Base-by-base conservation (phyloP, 2,797 vertebrate genomes). In the Labroides dimidiatus region DNA sequence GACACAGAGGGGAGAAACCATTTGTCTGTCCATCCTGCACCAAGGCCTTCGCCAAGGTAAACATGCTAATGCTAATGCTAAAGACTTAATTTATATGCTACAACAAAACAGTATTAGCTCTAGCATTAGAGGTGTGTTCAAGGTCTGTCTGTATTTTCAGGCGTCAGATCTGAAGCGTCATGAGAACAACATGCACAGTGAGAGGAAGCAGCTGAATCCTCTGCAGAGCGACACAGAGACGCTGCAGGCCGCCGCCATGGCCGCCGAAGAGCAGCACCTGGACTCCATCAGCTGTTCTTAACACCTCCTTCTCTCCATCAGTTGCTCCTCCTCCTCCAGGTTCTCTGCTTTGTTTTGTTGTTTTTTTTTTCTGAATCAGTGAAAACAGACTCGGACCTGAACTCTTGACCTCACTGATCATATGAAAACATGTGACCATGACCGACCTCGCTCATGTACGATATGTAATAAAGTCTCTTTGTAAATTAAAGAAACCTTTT, bases 151-250 rank as follows among this genome's bases (percentile, higher is more conserved):
- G 76, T 72, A 0, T 6, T 80, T 86, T 19, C 80, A 92, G 91
- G 96, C 96, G 0, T 98, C 97, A 0, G 97, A 98, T 79, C 93
- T 99, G 78, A 99, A 99, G 91, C 94, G 97, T 39, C 98, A 99
- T 0, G 97, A 99, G 89, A 99, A 98, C 93, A 99, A 99, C 91
- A 99, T 99, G 98, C 98, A 99, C 92, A 98, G 96, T 37, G 97
- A 99, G 72, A 94, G 97, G 71, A 99, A 99, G 68, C 96, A 97
- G 90, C 91, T 96, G 93, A 83, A 85, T 10, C 76, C 81, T 3
- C 93, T 97, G 75, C 96, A 97, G 84, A 98, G 96, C 4, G 97
- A 99, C 89, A 97, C 97, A 0, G 98, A 99, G 78, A 95, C 98
- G 21, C 94, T 99, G 77, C 98, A 99, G 91, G 98, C 98, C 0